Conservation (phyloP, 2,888 invertebrate species). For the Acrobasis consociella region DNA sequence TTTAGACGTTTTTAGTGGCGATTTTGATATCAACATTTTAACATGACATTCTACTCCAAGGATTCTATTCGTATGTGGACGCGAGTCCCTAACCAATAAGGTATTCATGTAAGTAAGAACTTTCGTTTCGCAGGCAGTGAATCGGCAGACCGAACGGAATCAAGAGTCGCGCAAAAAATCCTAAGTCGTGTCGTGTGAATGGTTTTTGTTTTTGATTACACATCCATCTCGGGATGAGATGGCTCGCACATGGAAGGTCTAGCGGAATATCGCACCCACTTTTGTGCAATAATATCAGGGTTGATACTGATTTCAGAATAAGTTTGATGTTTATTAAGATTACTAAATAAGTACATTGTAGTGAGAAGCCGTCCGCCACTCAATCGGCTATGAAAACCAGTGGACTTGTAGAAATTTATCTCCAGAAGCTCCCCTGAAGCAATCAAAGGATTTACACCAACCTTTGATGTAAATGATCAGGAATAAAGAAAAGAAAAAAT, state of each 20-base stretch:
- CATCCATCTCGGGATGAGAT: slow-evolving; percentile 51
- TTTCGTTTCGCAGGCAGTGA: slow-evolving; percentile 15
- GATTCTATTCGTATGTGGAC: neutral
- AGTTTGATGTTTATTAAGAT: too few relatives aligned
- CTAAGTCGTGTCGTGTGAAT: slow-evolving; percentile 44
- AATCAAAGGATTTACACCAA: too few relatives aligned
- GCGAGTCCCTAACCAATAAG: neutral
- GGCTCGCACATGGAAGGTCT: slow-evolving; percentile 70
- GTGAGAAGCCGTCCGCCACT: too few relatives aligned
- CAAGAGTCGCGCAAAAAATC: slow-evolving; percentile 49
- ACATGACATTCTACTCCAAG: neutral
- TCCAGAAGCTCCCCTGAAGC: too few relatives aligned
- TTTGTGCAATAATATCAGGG: slow-evolving; percentile 76
- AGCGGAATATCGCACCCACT: slow-evolving; percentile 64
- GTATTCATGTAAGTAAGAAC: neutral
- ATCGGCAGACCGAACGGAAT: slow-evolving; percentile 26
- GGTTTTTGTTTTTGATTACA: slow-evolving; percentile 70
- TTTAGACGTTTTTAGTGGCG: too few relatives aligned
- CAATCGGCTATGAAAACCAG: too few relatives aligned
- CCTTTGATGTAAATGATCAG: too few relatives aligned
- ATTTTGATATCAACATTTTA: neutral
- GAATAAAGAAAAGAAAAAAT: too few relatives aligned
- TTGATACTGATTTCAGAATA: slow-evolving; percentile 37
- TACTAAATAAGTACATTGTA: too few relatives aligned
- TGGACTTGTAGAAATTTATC: too few relatives aligned